Conservation (phyloP, 2,888 invertebrate species). For the Dynastes hyllus region DNA sequence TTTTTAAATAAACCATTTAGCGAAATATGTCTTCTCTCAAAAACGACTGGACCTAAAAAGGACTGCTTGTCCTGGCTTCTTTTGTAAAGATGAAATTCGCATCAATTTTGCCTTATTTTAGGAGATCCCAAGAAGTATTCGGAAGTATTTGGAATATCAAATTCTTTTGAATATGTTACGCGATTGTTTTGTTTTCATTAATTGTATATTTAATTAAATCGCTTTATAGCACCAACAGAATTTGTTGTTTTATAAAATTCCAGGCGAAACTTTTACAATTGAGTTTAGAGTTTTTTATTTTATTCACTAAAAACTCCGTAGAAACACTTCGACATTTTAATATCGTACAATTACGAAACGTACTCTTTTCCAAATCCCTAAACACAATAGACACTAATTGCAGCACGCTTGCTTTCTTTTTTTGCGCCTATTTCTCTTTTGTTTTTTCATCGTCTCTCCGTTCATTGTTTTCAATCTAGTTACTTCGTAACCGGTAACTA, state of each 20-base stretch:
- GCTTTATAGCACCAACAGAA: too few species aligned
- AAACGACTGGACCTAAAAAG: not conserved
- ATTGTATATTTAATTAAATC: too few species aligned
- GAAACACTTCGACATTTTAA: not conserved
- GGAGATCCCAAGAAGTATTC: too few species aligned
- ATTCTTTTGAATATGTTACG: too few species aligned
- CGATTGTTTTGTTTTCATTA: too few species aligned
- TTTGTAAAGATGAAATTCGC: too few species aligned
- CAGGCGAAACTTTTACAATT: not conserved
- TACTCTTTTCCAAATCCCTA: not conserved
- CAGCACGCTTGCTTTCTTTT: not conserved
- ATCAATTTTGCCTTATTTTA: too few species aligned
- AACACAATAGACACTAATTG: not conserved
- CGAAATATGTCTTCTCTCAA: not conserved
- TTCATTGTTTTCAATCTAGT: not conserved
- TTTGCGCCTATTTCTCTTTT: not conserved
- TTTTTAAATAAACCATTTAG: not conserved
- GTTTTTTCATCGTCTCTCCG: not conserved
- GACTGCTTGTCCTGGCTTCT: too few species aligned
- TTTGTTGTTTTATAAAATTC: too few species aligned
- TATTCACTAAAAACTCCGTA: not conserved
- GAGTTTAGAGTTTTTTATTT: not conserved
- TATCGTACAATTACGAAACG: not conserved
- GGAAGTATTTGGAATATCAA: too few species aligned
- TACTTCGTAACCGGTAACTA: not conserved